Evolutionary conservation across 2,888 invertebrate genomes (phyloP).

Genomic region (Hetaerina titia): DNA sequence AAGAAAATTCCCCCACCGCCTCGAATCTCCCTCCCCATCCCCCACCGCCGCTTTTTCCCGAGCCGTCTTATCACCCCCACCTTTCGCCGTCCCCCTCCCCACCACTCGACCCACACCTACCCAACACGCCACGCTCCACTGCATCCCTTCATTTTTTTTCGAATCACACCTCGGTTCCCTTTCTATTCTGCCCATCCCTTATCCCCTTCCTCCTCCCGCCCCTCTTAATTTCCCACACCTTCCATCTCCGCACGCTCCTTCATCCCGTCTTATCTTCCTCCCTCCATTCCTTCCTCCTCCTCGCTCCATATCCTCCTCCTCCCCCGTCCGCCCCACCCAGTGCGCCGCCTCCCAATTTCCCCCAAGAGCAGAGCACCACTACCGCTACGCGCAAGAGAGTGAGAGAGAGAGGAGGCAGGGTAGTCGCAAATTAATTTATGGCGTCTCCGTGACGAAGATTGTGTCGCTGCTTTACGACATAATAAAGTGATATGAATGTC

Average conservation of each 20-base stretch:
- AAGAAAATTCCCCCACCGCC: conserved; percentile 9
- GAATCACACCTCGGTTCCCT: neutral
- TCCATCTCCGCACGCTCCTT: neutral
- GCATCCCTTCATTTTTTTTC: neutral
- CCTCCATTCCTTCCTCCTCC: neutral
- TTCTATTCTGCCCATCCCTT: neutral
- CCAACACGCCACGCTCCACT: conserved; percentile 4
- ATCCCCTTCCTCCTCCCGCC: neutral
- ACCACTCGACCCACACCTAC: neutral
- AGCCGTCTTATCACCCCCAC: neutral
- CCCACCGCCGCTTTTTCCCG: neutral
- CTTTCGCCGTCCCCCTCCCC: neutral
- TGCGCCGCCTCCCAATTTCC: neutral
- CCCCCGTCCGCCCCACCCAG: neutral
- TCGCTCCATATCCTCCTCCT: neutral
- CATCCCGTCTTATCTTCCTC: neutral
- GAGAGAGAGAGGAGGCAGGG: conserved; percentile 32
- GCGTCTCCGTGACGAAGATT: conserved; percentile 66
- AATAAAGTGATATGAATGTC: conserved; percentile 67
- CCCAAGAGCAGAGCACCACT: neutral
- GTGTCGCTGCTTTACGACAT: conserved; percentile 67
- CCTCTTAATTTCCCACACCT: neutral
- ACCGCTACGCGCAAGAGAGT: neutral
- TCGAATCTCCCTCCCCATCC: neutral
- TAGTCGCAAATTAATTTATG: conserved; percentile 64